These are phyloP conservation scores for Choloepus didactylus DNA, from an alignment of 2,797 vertebrate species.

Conservation along the genomic window DNA sequence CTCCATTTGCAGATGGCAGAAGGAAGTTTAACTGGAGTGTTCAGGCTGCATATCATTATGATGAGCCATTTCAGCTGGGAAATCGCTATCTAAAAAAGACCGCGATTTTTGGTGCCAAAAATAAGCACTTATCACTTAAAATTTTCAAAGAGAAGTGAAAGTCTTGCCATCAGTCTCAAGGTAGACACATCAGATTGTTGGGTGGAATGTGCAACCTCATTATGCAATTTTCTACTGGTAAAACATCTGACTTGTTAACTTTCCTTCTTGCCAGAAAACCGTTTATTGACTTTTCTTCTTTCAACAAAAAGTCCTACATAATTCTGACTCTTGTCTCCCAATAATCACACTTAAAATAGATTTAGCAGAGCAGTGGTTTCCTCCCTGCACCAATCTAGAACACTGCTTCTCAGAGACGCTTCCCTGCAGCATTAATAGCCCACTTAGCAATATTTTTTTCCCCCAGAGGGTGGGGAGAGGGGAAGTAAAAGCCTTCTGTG, in stretches of 20 bases:
- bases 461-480: background rate
- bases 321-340: background rate
- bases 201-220: slow-evolving; percentile 24
- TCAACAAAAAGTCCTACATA: background rate
- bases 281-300: too few species aligned
- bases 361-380: background rate
- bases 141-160: slow-evolving; percentile 46
- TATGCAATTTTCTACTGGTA: slow-evolving; percentile 47
- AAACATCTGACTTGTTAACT: slow-evolving; percentile 56
- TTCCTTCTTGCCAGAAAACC: background rate
- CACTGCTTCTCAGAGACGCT: background rate
- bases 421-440: background rate
- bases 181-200: background rate
- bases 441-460: background rate
- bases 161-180: slow-evolving; percentile 16
- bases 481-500: background rate
- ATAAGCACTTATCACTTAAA: slow-evolving; percentile 73
- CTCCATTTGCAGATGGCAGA: slow-evolving; percentile 65
- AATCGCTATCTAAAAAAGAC: slow-evolving; percentile 56
- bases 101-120: slow-evolving; percentile 62
- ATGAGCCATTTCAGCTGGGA: slow-evolving; percentile 74
- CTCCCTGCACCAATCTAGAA: background rate
- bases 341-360: background rate
- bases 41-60: slow-evolving; percentile 64
- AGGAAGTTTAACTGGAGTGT: slow-evolving; percentile 59